Conservation (phyloP, 2,113 vertebrate genomes). For the Halichoeres trimaculatus region DNA sequence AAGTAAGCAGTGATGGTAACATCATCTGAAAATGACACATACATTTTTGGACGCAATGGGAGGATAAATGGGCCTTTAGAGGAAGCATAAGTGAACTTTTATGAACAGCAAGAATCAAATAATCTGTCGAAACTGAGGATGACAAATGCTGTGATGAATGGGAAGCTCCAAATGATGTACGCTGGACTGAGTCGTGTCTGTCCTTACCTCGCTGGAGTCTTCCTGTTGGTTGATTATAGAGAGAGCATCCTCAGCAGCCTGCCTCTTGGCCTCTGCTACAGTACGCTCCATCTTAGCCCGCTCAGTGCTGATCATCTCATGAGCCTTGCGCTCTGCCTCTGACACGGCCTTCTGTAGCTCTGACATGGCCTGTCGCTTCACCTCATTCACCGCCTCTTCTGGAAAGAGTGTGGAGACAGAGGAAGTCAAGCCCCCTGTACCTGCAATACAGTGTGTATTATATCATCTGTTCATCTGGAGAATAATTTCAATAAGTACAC, state of each 20-base stretch:
- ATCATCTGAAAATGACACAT: no score
- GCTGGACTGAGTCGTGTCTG: background rate
- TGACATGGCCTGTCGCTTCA: constrained; percentile 97
- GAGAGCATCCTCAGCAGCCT: constrained; percentile 93
- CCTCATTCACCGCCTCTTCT: constrained; percentile 99
- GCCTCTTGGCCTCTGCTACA: constrained; percentile 93
- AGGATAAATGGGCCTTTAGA: no score
- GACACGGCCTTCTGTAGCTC: constrained; percentile 98
- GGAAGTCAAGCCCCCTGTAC: constrained; percentile 67
- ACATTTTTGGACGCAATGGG: no score
- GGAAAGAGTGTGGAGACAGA: constrained; percentile 76
- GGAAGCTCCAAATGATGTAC: no score
- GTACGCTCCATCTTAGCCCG: constrained; percentile 97
- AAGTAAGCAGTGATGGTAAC: no score
- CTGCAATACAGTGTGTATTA: constrained; percentile 58
- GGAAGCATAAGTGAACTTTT: no score
- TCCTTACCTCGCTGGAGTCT: constrained; percentile 94
- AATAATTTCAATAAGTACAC: background rate
- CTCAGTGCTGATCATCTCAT: constrained; percentile 94
- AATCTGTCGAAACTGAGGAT: no score
- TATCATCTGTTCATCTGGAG: constrained; percentile 17
- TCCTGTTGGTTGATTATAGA: constrained; percentile 95
- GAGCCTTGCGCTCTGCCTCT: constrained; percentile 94
- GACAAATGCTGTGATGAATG: no score
- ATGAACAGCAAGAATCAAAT: constrained; percentile 5